Conservation (phyloP, 1,140 invertebrate species). For the Limonius californicus region DNA sequence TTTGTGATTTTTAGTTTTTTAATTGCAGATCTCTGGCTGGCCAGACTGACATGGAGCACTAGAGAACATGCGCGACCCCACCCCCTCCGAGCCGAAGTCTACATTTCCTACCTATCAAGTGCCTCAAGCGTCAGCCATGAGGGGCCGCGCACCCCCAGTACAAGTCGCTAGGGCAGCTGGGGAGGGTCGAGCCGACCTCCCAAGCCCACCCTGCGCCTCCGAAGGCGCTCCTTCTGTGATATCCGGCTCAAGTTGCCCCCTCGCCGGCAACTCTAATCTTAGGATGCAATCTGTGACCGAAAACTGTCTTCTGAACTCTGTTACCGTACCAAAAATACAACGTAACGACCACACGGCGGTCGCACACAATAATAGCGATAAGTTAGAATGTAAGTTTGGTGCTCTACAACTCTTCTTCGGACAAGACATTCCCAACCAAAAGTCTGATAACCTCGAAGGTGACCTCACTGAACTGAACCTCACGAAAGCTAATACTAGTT, state of each 20-base stretch:
- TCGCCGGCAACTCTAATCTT: conserved; percentile 54
- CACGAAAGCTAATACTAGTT: conserved; percentile 22
- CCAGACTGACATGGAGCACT: conserved; percentile 50
- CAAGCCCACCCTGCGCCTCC: conserved; percentile 34
- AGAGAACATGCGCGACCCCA: conserved; percentile 47
- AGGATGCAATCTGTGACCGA: conserved; percentile 65
- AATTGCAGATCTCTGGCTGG: conserved; percentile 47
- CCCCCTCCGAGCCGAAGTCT: conserved; percentile 47
- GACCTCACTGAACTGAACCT: conserved; percentile 38
- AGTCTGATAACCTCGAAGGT: conserved; percentile 47
- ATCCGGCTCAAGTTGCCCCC: conserved; percentile 62
- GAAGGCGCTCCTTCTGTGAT: conserved; percentile 60
- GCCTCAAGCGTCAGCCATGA: conserved; percentile 49
- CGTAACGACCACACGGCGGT: conserved; percentile 56
- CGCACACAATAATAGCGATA: conserved; percentile 48
- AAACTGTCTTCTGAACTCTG: conserved; percentile 61
- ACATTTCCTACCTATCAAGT: conserved; percentile 51
- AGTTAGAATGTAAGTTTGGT: conserved; percentile 46
- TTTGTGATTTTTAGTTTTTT: background rate
- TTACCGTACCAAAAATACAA: conserved; percentile 62
- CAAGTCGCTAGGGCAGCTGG: conserved; percentile 44
- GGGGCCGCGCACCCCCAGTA: conserved; percentile 49
- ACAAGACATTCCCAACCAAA: conserved; percentile 60
- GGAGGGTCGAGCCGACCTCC: conserved; percentile 50
- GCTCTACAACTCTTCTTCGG: conserved; percentile 51